Base-by-base conservation (phyloP, 2,888 invertebrate genomes). In the Macrosoma leucophasiata region DNA sequence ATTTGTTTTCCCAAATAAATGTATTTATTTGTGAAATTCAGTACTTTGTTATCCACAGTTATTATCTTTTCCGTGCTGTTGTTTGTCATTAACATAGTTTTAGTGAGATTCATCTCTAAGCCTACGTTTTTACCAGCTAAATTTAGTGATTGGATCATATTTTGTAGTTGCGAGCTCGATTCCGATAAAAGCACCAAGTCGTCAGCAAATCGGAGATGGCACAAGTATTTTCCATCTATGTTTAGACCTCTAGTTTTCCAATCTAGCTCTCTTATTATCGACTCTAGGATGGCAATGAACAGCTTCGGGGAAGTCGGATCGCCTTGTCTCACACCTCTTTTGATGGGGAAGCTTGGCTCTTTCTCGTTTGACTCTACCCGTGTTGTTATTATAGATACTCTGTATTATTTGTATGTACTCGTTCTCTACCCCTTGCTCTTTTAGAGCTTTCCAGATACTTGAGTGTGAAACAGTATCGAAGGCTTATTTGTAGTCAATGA, bases 1-100 rank as follows among this genome's bases (percentile, higher is more conserved):
- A 47, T 34, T 47, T 33, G 29, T 42, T 47, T 47, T 14, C 40
- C 39, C 6, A 38, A 29, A 22, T 44, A 44, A 2, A 40, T 32
- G n/a, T 43, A 39, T 29, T 17, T 21, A 6, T 35, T 7, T 17
- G 17, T 17, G 17, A 5, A 17, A 17, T 17, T 7, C 7, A 17
- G 7, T 17, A 7, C 4, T 31, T 30, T 14, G 8, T 20, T 30
- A 1, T 41, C 39, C 7, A 44, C 31, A n/a, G n/a, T n/a, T 9
- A 21, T 10, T 38, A 36, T 41, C 15, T 10, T 22, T 31, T 20
- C 31, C 1, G 39, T 4, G n/a, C 15, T 18, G 13, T 36, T 40
- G 11, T 43, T 41, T 25, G 43, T 43, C 40, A 41, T 33, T 2
- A 38, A n/a, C 40, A 40, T 38, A n/a, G 38, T 40, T 33, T 41